Conservation (phyloP, 2,797 vertebrate genomes). For the Vespertilio murinus region DNA sequence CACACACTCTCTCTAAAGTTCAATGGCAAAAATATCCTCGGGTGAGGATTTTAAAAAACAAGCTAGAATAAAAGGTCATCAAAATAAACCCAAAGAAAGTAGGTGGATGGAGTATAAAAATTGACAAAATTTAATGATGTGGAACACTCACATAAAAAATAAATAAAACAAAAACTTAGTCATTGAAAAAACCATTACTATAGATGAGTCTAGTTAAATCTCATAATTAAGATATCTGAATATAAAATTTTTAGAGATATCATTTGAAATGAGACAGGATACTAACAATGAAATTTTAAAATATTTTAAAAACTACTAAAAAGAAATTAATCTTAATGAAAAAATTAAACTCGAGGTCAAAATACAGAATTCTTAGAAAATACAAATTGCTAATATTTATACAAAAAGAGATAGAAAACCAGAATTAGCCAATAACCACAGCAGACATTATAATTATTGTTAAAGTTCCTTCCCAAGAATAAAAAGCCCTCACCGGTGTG, state of each 20-base stretch:
- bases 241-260: constrained; percentile 7
- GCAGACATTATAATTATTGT: background rate
- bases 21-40: background rate
- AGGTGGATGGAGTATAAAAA: background rate
- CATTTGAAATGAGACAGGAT: background rate
- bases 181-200: background rate
- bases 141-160: background rate
- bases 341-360: background rate
- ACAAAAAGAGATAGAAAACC: background rate
- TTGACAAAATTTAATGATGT: background rate
- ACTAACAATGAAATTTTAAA: background rate
- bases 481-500: background rate
- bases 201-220: background rate
- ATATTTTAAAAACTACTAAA: background rate
- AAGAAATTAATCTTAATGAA: background rate
- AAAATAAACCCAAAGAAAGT: constrained; percentile 7
- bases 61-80: background rate
- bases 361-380: constrained; percentile 12
- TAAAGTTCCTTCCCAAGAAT: background rate
- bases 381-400: background rate
- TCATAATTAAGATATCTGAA: background rate
- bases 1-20: background rate
- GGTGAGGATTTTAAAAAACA: background rate
- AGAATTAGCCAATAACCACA: background rate
- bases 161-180: background rate